Evolutionary conservation across 2,113 vertebrate species (phyloP), one percentile per base, ranked within the genome.

Genomic region (Pithys albifrons): DNA sequence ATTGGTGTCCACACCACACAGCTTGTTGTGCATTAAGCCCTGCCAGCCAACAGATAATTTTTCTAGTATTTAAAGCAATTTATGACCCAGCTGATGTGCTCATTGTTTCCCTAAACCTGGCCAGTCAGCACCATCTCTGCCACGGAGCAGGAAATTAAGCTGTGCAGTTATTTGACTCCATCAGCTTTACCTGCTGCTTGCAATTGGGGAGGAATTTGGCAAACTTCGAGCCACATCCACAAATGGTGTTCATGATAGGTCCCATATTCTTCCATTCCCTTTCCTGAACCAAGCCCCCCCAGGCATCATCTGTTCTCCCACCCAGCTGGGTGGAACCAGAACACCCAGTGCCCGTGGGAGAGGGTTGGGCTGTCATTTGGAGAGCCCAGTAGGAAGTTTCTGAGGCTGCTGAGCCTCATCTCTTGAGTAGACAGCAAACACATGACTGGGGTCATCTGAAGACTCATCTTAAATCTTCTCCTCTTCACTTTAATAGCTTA

Each of bases 141-240:
- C 82, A 70, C 82, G 46, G 82, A 88, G 92, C 92, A 83, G 94
- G 91, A 96, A 96, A 96, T 97, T 41, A 83, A 83, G 90, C 92
- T 96, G 52, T 85, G 72, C 41, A 46, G 74, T 61, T 92, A 58
- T 35, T 93, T 70, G 54, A 85, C 62, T 96, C 78, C 67, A 46
- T 82, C 85, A 37, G 71, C 58, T 83, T 61, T 94, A 94, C 88
- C 88, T 94, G 90, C 92, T 93, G 72, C 78, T 49, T 80, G 85
- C 82, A 79, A 70, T 79, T 91, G 62, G 27, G 37, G 41, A 83
- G 75, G 31, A 69, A 91, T 90, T 84, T 92, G 85, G 71, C 66
- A 83, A 70, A 41, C 13, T 57, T 82, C 48, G 58, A 73, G 17
- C 78, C 65, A 14, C 2, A 0, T 90, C 78, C 62, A 82, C 62